These are phyloP conservation scores for Cataglyphis hispanica DNA, from an alignment of 1,140 invertebrate species.

Conservation along the genomic window DNA sequence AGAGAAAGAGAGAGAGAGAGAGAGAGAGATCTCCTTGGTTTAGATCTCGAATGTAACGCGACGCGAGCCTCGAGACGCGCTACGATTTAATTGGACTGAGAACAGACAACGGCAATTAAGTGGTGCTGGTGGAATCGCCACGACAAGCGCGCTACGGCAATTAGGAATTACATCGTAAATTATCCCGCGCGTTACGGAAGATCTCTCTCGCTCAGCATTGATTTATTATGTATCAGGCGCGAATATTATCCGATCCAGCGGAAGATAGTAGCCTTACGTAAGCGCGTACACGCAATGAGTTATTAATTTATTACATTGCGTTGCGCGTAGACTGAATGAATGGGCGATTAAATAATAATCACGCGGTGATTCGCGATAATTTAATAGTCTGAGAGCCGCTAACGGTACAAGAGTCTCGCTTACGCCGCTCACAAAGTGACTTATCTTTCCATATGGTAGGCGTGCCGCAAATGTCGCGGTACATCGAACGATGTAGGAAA, in stretches of 20 bases:
- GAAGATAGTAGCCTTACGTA: background rate
- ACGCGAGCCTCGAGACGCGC: constrained; percentile 23
- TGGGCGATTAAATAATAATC: background rate
- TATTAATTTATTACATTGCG: background rate
- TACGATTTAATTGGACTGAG: constrained; percentile 57
- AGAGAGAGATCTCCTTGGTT: constrained; percentile 15
- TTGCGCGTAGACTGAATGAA: background rate
- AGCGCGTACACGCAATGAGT: background rate
- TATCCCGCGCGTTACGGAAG: constrained; percentile 18
- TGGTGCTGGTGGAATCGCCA: constrained; percentile 1
- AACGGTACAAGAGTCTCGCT: background rate
- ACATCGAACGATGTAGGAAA: constrained; percentile 33
- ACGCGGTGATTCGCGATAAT: background rate
- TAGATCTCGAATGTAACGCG: constrained; percentile 6
- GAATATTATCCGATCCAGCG: background rate
- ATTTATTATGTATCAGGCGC: constrained; percentile 14
- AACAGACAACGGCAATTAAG: constrained; percentile 30
- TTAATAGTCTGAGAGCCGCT: background rate
- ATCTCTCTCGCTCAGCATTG: background rate
- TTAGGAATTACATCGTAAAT: constrained; percentile 56
- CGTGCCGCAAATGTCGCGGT: constrained; percentile 53
- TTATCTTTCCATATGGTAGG: constrained; percentile 19
- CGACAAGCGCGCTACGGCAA: constrained; percentile 34
- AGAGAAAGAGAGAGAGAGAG: background rate
- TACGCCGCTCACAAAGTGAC: constrained; percentile 2